Conservation (phyloP, 2,797 vertebrate species). For the Danio choprae region DNA sequence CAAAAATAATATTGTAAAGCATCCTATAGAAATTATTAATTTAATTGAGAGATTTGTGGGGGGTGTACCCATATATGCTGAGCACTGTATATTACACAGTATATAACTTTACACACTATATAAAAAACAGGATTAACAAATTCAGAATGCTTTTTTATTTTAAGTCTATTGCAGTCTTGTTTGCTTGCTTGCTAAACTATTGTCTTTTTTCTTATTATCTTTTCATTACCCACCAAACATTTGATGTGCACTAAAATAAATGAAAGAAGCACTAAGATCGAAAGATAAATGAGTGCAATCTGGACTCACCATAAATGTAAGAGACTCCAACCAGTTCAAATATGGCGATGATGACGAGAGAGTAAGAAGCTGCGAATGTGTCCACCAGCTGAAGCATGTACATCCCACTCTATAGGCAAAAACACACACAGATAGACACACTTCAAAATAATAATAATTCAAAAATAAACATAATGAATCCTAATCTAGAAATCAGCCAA, state of each 20-base stretch:
- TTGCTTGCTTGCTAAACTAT: background rate
- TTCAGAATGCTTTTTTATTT: background rate
- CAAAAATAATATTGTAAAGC: too few species aligned
- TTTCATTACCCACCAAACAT: background rate
- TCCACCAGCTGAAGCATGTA: constrained; percentile 98
- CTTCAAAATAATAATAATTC: background rate
- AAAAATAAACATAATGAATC: background rate
- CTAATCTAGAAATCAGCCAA: background rate
- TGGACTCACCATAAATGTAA: constrained; percentile 91
- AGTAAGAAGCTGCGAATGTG: constrained; percentile 95
- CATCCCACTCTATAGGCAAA: constrained; percentile 86
- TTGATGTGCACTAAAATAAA: constrained; percentile 1
- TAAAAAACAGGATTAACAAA: background rate
- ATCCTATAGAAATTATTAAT: too few species aligned
- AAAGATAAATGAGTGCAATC: background rate
- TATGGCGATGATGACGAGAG: constrained; percentile 96
- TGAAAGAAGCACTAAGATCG: background rate
- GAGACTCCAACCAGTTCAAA: constrained; percentile 95
- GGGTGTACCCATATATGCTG: too few species aligned
- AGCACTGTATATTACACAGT: too few species aligned
- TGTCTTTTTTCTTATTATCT: background rate
- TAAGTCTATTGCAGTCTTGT: background rate
- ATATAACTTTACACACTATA: background rate
- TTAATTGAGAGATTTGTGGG: too few species aligned
- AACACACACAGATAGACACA: constrained; percentile 47